Conservation (phyloP, 2,113 vertebrate species). For the Leiothrix lutea region DNA sequence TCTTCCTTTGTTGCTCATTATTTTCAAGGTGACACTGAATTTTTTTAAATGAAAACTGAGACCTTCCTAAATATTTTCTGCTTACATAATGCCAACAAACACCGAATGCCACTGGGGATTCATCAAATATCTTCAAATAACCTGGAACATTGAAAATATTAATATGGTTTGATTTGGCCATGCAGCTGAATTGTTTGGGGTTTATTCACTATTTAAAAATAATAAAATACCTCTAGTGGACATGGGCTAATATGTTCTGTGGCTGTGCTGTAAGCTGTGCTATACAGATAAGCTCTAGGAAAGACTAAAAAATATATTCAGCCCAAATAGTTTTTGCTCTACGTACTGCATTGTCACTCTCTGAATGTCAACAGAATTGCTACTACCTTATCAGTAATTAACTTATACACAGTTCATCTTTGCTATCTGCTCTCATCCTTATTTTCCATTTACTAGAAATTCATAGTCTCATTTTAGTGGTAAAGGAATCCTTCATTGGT, state of each 20-base stretch:
- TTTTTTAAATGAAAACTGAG: background rate
- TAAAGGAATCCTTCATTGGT: background rate
- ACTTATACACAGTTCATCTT: background rate
- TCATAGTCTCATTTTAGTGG: background rate
- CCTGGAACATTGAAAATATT: background rate
- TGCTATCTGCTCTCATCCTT: background rate
- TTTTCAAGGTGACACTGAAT: background rate
- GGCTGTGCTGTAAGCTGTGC: background rate
- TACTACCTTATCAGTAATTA: background rate
- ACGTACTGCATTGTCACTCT: background rate
- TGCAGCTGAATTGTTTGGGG: background rate
- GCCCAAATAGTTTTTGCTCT: background rate
- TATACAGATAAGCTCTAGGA: background rate
- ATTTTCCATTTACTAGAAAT: background rate
- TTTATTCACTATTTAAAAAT: background rate
- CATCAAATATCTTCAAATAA: background rate
- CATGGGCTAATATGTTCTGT: background rate
- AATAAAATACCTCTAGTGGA: background rate
- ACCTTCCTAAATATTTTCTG: background rate
- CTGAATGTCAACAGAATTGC: background rate
- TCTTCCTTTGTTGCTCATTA: background rate
- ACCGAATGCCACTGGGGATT: background rate
- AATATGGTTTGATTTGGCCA: background rate
- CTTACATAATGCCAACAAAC: background rate
- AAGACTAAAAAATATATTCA: background rate